Evolutionary conservation across 1,140 invertebrate genomes (phyloP).

Genomic region (Oreohelix idahoensis): DNA sequence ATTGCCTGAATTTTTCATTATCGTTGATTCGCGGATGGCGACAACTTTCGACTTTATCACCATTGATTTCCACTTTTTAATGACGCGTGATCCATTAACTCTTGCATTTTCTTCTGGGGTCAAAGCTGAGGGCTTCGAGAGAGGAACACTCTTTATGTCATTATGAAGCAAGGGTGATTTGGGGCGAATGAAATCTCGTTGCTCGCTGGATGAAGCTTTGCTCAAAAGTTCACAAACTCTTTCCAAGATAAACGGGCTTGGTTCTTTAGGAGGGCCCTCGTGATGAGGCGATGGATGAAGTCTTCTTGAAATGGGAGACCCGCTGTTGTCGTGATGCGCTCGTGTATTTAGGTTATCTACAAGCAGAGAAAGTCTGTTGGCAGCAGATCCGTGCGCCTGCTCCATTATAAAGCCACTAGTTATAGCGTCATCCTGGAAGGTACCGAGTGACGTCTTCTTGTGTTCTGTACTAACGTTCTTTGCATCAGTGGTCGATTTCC

Average conservation of each 20-base stretch:
- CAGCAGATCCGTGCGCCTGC: neutral
- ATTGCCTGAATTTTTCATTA: neutral
- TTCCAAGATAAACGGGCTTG: constrained; percentile 22
- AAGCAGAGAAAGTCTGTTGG: neutral
- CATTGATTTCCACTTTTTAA: constrained; percentile 38
- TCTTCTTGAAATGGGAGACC: neutral
- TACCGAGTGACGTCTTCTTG: too few relatives aligned
- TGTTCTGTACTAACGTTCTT: too few relatives aligned
- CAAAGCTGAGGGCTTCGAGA: neutral
- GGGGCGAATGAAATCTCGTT: neutral
- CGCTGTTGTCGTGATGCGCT: neutral
- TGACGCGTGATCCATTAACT: neutral
- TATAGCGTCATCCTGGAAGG: too few relatives aligned
- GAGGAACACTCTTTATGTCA: neutral
- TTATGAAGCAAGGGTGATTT: neutral
- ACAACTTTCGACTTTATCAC: constrained; percentile 20
- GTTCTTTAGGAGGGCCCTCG: constrained; percentile 8
- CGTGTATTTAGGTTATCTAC: neutral
- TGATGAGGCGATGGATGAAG: neutral
- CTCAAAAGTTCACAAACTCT: constrained; percentile 30
- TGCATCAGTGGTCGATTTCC: too few relatives aligned
- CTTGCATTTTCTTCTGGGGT: neutral
- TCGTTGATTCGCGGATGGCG: constrained; percentile 27
- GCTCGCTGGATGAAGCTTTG: constrained; percentile 11
- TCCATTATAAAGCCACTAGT: too few relatives aligned